Evolutionary conservation across 2,113 vertebrate species (phyloP), one percentile per base, ranked within the genome.

Genomic region (Cavia aperea): DNA sequence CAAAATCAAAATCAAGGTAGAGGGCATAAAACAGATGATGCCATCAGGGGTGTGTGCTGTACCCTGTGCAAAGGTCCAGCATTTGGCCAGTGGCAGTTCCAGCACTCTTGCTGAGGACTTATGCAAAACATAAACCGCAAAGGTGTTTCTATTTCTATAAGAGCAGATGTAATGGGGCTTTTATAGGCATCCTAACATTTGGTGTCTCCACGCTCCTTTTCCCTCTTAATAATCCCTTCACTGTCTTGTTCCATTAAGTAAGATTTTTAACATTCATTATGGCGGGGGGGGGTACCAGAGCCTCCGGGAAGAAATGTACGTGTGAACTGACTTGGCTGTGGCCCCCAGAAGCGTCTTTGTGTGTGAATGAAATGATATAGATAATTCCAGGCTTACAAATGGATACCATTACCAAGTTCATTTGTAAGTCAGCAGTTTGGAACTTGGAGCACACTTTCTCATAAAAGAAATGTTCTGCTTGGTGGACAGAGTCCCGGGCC

Each of bases 401-500:
- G 58, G 63, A 92, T 31, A 18, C 24, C 26, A 60, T 72, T 87
- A 39, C 36, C n/a, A 86, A 93, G 79, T 86, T 96, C 90, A 95
- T 77, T 90, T 92, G 51, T 94, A 90, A 95, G 89, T 94, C 95
- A 89, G 70, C 60, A 72, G 75, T 94, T 95, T 88, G 90, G 88
- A 95, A 94, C 90, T 49, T 78, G 85, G 92, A 93, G 65, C 79
- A 73, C 8, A 65, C 81, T 90, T 91, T 91, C 75, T 91, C 92
- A 43, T 84, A 77, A 88, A 77, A 84, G 73, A 72, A 94, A 92
- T 26, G 54, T 68, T 91, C 77, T 90, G 19, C 81, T 83, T 3
- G 14, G 90, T 83, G 83, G 88, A 56, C 18, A 58, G 85, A 94
- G 68, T 58, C 51, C 54, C 12, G 0, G n/a, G 43, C 46, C 75